phyloP scores from a whole-genome alignment of 2,888 invertebrate species.

The Diarsia mendica region DNA sequence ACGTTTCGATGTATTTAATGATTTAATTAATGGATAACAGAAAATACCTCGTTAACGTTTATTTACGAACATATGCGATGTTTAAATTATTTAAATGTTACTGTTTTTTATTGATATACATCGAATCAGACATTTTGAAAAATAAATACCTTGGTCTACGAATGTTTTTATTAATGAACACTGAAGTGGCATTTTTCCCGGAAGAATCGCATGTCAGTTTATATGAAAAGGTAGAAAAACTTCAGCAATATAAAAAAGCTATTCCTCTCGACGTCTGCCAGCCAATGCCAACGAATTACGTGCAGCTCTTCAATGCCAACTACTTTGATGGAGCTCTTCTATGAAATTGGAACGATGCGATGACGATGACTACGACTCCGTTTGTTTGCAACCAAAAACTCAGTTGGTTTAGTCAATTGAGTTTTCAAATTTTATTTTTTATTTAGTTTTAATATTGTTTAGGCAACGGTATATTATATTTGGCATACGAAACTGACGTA shows the following conservation, averaged over 20 bases:
- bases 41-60: constrained; percentile 70
- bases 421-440: background rate
- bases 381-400: constrained; percentile 6
- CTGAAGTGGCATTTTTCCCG: background rate
- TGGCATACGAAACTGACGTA: background rate
- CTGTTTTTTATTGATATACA: constrained; percentile 10
- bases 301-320: constrained; percentile 15
- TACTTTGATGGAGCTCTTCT: constrained; percentile 25
- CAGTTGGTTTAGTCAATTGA: background rate
- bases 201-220: background rate
- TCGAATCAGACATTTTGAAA: background rate
- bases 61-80: constrained; percentile 35
- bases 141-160: background rate
- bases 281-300: constrained; percentile 19
- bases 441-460: background rate
- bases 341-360: constrained; percentile 29
- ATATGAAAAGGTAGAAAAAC: background rate
- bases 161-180: background rate
- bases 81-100: constrained; percentile 13
- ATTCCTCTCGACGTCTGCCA: background rate
- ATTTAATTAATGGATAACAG: constrained; percentile 74
- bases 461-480: background rate
- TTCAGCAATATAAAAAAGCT: background rate
- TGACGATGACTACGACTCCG: background rate
- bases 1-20: constrained; percentile 69